These are phyloP conservation scores for Glandiceps talaboti DNA, from an alignment of 53 echinoderm and acorn worm species.

Conservation along the genomic window DNA sequence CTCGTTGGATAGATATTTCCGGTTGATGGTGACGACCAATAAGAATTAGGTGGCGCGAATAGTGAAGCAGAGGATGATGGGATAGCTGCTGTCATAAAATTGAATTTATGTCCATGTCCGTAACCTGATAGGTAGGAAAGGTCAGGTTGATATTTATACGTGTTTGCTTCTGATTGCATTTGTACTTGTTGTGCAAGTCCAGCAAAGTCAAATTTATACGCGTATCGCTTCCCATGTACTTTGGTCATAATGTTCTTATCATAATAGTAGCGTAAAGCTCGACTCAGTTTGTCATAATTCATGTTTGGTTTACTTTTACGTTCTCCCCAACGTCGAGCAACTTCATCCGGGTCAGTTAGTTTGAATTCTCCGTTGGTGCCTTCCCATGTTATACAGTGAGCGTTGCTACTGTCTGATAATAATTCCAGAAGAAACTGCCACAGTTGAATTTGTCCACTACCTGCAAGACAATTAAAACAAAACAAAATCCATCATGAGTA, in stretches of 20 bases:
- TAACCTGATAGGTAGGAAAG: slow-evolving; percentile 67
- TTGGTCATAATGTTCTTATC: slow-evolving; percentile 99
- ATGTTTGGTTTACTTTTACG: slow-evolving; percentile 97
- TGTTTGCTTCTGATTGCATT: slow-evolving; percentile 86
- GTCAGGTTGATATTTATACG: slow-evolving; percentile 92
- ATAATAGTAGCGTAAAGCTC: slow-evolving; percentile 95
- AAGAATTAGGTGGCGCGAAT: slow-evolving; percentile 81
- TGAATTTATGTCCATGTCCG: slow-evolving; percentile 57
- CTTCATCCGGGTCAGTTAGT: slow-evolving; percentile 98
- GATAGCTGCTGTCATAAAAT: slow-evolving; percentile 73
- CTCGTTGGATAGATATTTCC: slow-evolving; percentile 92
- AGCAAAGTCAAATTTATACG: slow-evolving; percentile 98
- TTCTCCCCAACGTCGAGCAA: slow-evolving; percentile 95
- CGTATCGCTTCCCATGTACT: slow-evolving; percentile 97
- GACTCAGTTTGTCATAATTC: slow-evolving; percentile 98
- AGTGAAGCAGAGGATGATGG: slow-evolving; percentile 73
- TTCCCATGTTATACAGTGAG: slow-evolving; percentile 99
- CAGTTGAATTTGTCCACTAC: slow-evolving; percentile 98
- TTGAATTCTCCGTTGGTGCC: slow-evolving; percentile 99
- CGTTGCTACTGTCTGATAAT: slow-evolving; percentile 81
- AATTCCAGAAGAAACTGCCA: slow-evolving; percentile 97
- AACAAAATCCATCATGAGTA: no score
- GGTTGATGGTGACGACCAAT: slow-evolving; percentile 86
- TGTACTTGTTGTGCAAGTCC: slow-evolving; percentile 97
- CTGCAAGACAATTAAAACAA: slow-evolving; percentile 36